Evolutionary conservation across 1,140 invertebrate genomes (phyloP), one percentile per base, ranked within the genome.

Genomic region (Antheraea mylitta): DNA sequence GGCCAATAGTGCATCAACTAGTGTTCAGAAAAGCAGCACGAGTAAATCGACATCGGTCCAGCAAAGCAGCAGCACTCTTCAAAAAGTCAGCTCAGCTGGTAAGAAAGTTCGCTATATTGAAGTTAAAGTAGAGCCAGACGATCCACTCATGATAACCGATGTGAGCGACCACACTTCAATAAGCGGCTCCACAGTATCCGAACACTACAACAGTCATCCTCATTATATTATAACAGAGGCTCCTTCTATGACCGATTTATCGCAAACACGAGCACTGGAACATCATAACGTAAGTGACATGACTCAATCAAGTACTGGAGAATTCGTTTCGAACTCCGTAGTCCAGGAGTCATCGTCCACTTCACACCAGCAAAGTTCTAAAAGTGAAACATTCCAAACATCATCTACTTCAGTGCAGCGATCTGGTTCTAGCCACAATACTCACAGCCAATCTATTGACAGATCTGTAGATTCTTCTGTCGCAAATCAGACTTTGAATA

Each of bases 181-280:
- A 42, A 87, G 85, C 59, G 91, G 92, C 69, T 92, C 92, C 42
- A 91, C 89, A 61, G 81, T 92, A 74, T 93, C 92, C 7, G 92
- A 93, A 71, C 86, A 84, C 75, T 92, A 92, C 71, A 92, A 90
- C 67, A 92, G 88, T 73, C 92, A 93, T 72, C 92, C 92, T 45
- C 88, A 92, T 76, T 93, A 93, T 67, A 92, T 92, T 68, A 92
- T 93, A 65, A 92, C 92, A n/a, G 92, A 93, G 75, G 91, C 92
- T 58, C 92, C 92, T 8, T 93, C 92, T 7, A 85, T 92, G 18
- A 76, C 83, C 30, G 92, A 93, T 76, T 76, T 93, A 37, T 86
- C 86, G 7, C 84, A 90, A 69, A 81, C 72, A 61, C 81, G 82
- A 76, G 76, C 85, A 66, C 80, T 80, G 36, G 86, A 89, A 74